A percentile compares a stretch with the other conserved stretches of the same genome.
phyloP scores from a whole-genome alignment of 2,113 vertebrate species.

The Cebidichthys violaceus region DNA sequence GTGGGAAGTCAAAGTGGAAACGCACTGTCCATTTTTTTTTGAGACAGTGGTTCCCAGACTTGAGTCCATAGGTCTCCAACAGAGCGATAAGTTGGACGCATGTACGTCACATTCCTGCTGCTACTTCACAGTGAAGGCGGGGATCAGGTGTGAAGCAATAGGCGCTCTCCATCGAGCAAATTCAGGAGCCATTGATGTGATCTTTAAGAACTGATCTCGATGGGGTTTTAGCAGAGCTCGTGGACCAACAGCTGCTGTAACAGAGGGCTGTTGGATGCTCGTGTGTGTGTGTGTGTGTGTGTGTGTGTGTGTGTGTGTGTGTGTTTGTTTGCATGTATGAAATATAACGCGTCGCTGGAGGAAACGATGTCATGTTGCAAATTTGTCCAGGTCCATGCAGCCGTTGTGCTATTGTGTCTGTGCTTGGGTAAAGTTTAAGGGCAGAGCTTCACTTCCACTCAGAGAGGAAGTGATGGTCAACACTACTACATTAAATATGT shows the following conservation, averaged over 20 bases:
- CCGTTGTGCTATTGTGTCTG: not conserved
- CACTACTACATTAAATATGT: not conserved
- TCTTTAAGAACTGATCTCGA: not conserved
- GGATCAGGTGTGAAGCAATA: not conserved
- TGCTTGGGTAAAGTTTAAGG: not conserved
- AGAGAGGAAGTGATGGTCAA: not conserved
- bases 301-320: no score
- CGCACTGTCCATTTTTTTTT: not conserved
- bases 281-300: no score
- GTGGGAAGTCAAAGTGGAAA: not conserved
- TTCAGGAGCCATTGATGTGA: not conserved
- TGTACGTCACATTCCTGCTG: not conserved
- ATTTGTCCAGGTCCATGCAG: not conserved
- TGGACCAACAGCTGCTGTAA: not conserved
- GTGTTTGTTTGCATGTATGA: not conserved
- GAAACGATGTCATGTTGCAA: not conserved
- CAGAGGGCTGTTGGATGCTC: not conserved
- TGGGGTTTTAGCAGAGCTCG: not conserved
- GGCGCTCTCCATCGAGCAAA: not conserved
- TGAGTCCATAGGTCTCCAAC: not conserved
- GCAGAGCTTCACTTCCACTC: not conserved
- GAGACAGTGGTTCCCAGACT: not conserved
- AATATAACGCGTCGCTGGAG: not conserved
- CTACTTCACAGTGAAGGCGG: not conserved
- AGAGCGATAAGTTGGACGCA: not conserved